Evolutionary conservation across 2,113 vertebrate species (phyloP).

Genomic region (Alaudala cheleensis): DNA sequence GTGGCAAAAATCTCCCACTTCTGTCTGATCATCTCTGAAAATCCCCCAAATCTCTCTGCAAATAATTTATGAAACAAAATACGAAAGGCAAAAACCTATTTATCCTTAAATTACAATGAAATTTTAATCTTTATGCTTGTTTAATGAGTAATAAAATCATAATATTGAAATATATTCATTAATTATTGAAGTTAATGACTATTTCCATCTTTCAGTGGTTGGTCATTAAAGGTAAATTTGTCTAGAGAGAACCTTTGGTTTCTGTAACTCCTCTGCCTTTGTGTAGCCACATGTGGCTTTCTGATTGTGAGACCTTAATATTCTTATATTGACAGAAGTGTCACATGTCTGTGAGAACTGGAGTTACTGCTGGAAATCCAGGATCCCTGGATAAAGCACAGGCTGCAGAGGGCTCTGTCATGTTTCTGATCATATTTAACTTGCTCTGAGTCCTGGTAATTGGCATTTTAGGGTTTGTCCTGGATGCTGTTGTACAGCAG

Average conservation of each 20-base stretch:
- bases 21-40: not conserved
- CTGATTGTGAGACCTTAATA: not conserved
- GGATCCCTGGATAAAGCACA: not conserved
- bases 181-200: constrained; percentile 28
- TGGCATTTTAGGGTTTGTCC: not conserved
- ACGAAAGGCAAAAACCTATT: not conserved
- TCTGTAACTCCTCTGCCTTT: not conserved
- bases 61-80: not conserved
- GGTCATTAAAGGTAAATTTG: constrained; percentile 30
- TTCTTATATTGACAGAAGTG: not conserved
- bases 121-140: constrained; percentile 9
- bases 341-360: not conserved
- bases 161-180: constrained; percentile 34
- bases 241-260: not conserved
- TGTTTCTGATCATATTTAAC: not conserved
- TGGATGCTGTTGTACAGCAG: not conserved
- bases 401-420: not conserved
- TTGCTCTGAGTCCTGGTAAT: not conserved
- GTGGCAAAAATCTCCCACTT: not conserved
- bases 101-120: not conserved
- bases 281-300: not conserved
- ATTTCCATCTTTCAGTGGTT: not conserved
- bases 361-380: not conserved
- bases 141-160: constrained; percentile 49
- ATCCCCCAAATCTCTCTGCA: not conserved